Evolutionary conservation across 2,797 vertebrate species (phyloP), one percentile per base, ranked within the genome.

Genomic region (Gastrophryne carolinensis): DNA sequence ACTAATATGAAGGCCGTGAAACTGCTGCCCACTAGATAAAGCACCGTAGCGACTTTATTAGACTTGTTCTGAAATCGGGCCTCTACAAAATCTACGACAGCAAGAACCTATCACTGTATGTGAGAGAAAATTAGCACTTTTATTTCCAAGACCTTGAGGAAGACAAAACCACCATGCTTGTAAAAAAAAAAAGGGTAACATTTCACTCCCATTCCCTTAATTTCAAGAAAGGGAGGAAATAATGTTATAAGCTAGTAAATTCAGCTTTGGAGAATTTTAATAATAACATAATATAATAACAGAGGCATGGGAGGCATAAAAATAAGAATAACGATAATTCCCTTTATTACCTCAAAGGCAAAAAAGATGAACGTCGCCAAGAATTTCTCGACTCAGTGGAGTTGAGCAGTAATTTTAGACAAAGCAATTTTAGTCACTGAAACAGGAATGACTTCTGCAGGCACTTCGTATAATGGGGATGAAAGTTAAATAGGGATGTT

Each of bases 251-350:
- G 64, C 54, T 63, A 23, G 58, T 15, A 29, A 23, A 30, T 19
- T 1, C 34, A 13, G 60, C 26, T 39, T 44, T 47, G 60, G 13
- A 32, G 32, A 37, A 49, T 44, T 64, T 74, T 58, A 74, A 39
- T 47, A 69, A 69, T 57, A 69, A 44, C 24, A 34, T 41, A 56
- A 69, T 69, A 69, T 56, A 69, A 66, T 58, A 49, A 66, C 39
- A 53, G 52, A 32, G 44, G 62, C 62, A 49, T 3, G 52, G 49
- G 52, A 66, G 62, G 66, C 62, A 74, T 74, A 58, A 54, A 74
- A 68, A 60, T 66, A 75, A 68, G 37, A 67, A 54, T 75, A 75
- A 75, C 26, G 41, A 68, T 68, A 75, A 68, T 75, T 74, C 50
- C 62, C 54, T 74, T 75, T 75, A 61, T 75, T 75, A 75, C 52